Base-by-base conservation (phyloP, 2,888 invertebrate species). In the Muschampia plurimacula region DNA sequence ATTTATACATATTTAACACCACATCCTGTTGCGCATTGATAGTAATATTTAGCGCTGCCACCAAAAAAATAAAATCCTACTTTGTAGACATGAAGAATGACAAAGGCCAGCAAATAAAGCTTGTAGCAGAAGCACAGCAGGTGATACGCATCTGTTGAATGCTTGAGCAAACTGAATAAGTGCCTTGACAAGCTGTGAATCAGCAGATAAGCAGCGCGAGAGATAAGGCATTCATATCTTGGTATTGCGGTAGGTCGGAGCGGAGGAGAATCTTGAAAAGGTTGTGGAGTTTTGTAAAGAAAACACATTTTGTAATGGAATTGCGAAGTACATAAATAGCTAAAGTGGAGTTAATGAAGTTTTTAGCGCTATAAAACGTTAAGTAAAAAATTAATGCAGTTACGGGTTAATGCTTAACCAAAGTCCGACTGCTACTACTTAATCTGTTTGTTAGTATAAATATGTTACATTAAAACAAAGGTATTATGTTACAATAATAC, bases 191-290 rank as follows among this genome's bases (percentile, higher is more conserved):
- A 71, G 71, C 66, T 68, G 64, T 66, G 65, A 74, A 68, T 72
- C 65, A 32, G 49, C 65, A 74, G 76, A 76, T 77, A 76, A 73
- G 60, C 69, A 73, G 65, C 66, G 59, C 68, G 67, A 59, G 74
- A 74, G 73, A 76, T 77, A 74, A 76, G 69, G 64, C 70, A 69
- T 69, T 74, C 68, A 72, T 66, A 72, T 39, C 67, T 67, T 44
- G 52, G 62, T 67, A 52, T 72, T 72, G 52, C 52, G 72, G 66
- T 62, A 72, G 72, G 72, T 72, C 66, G 49, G 39, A 59, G 44
- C 52, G 59, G 41, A 10, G 41, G 28, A 44, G 32, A 55, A 36
- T 69, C 57, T 57, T 46, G 44, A 65, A 64, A 69, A 70, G 57
- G 28, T 28, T 44, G 36, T 36, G 13, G 66, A 41, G 69, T 62